phyloP scores from a whole-genome alignment of 30 jellyfish, hydroid and myxozoan species.

The Cassiopea andromeda region DNA sequence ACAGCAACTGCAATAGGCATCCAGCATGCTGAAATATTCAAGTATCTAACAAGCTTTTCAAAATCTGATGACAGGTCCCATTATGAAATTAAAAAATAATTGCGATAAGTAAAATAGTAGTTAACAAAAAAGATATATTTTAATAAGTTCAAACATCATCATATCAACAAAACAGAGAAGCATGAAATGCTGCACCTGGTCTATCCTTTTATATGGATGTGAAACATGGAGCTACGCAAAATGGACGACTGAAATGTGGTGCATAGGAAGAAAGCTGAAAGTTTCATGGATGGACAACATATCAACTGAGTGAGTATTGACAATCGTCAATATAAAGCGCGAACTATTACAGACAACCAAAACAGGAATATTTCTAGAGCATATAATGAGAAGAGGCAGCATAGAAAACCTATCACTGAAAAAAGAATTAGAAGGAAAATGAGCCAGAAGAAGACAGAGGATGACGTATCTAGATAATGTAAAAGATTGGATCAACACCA shows the following conservation, averaged over 20 bases:
- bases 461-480: conserved; percentile 32
- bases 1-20: conserved; percentile 53
- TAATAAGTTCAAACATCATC: conserved; percentile 37
- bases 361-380: conserved; percentile 48
- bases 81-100: conserved; percentile 49
- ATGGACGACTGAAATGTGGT: conserved; percentile 55
- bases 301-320: conserved; percentile 61
- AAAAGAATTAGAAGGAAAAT: conserved; percentile 42
- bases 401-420: conserved; percentile 46
- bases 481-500: conserved; percentile 42
- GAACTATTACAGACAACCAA: conserved; percentile 29
- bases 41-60: conserved; percentile 43
- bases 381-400: conserved; percentile 36
- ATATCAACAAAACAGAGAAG: background rate
- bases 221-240: conserved; percentile 40
- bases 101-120: conserved; percentile 39
- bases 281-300: conserved; percentile 46
- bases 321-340: conserved; percentile 44
- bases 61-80: conserved; percentile 67
- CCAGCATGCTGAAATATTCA: conserved; percentile 37
- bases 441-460: conserved; percentile 58
- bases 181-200: background rate
- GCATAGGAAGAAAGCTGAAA: conserved; percentile 49
- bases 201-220: conserved; percentile 35
- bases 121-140: conserved; percentile 48